Conservation (phyloP, 2,888 invertebrate species). For the Dicranocentrus wangi region DNA sequence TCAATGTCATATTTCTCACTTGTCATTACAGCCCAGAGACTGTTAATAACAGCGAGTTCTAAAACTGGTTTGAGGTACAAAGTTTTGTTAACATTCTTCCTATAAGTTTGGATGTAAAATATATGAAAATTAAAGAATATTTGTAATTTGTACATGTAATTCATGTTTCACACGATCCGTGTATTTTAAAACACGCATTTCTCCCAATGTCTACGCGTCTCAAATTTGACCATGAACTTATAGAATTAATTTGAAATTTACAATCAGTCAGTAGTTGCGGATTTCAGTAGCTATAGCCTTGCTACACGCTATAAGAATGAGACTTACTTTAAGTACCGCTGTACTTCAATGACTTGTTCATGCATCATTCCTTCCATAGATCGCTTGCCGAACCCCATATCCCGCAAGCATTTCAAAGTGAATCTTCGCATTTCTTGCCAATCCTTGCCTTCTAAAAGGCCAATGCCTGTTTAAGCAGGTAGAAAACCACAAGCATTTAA, state of each 20-base stretch:
- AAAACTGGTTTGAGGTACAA: constrained; percentile 67
- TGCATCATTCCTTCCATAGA: constrained; percentile 69
- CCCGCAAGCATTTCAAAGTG: constrained; percentile 64
- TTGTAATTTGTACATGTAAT: too few species aligned
- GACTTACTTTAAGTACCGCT: too few species aligned
- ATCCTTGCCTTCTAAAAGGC: constrained; percentile 67
- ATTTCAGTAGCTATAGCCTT: too few species aligned
- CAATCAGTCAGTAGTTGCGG: too few species aligned
- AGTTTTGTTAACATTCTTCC: constrained; percentile 56
- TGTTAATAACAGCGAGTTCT: constrained; percentile 69
- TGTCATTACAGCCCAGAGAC: constrained; percentile 68
- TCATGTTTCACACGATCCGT: too few species aligned
- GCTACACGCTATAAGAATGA: too few species aligned
- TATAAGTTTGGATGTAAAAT: not conserved
- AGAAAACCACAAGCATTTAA: constrained; percentile 2
- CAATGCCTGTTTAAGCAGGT: constrained; percentile 57
- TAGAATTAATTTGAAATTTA: too few species aligned
- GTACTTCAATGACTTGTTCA: constrained; percentile 66
- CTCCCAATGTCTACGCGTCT: not conserved
- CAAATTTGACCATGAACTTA: too few species aligned
- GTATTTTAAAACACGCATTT: too few species aligned
- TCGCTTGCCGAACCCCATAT: constrained; percentile 70
- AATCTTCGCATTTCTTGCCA: constrained; percentile 70
- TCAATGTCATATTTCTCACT: constrained; percentile 71
- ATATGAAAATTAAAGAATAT: too few species aligned